Conservation (phyloP, 2,797 vertebrate species). For the Rhinophrynus dorsalis region DNA sequence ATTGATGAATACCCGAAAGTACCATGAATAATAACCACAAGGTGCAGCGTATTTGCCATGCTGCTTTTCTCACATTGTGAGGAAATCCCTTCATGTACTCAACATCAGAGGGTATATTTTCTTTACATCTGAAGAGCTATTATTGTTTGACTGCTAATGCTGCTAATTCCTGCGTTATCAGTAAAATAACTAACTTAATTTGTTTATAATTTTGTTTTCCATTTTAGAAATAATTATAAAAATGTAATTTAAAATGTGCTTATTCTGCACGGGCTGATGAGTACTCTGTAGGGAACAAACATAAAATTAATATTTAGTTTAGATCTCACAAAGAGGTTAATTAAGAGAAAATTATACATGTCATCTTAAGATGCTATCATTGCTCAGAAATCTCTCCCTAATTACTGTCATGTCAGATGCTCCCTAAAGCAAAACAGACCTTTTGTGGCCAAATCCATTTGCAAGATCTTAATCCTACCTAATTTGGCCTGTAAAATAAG, state of each 20-base stretch:
- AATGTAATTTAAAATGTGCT: not conserved
- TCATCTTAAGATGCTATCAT: slow-evolving; percentile 26
- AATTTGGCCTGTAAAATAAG: too few relatives aligned
- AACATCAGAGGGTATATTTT: too few relatives aligned
- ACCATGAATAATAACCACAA: too few relatives aligned
- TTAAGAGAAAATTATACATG: slow-evolving; percentile 36
- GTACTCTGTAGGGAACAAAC: slow-evolving; percentile 13
- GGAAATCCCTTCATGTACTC: too few relatives aligned
- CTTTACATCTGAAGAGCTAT: too few relatives aligned
- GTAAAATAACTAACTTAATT: not conserved
- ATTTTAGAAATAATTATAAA: not conserved
- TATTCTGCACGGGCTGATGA: slow-evolving; percentile 13
- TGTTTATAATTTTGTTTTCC: not conserved
- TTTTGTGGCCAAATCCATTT: slow-evolving; percentile 5
- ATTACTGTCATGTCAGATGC: slow-evolving; percentile 25
- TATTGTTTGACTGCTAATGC: too few relatives aligned
- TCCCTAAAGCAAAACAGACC: slow-evolving; percentile 21
- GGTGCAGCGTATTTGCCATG: too few relatives aligned
- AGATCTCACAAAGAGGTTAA: slow-evolving; percentile 26
- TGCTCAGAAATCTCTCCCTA: slow-evolving; percentile 17
- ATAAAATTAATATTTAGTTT: slow-evolving; percentile 41
- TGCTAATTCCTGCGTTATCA: not conserved
- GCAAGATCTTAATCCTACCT: not conserved
- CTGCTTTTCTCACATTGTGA: too few relatives aligned
- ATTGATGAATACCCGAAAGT: too few relatives aligned